Conservation (phyloP, 2,113 vertebrate genomes). For the Syrrhaptes paradoxus region DNA sequence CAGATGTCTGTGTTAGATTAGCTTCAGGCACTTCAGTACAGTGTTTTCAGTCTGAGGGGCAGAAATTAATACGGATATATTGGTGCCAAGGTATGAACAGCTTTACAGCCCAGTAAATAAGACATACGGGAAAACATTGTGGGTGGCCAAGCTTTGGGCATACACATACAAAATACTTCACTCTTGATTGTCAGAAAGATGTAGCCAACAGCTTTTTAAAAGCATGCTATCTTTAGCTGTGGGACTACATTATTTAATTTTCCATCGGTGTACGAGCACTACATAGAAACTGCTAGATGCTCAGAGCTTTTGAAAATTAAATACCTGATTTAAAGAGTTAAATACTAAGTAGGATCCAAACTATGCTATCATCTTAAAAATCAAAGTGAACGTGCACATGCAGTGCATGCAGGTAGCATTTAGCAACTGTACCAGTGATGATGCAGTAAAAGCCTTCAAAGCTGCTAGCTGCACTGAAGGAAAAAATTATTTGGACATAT, state of each 20-base stretch:
- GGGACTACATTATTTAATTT: neutral
- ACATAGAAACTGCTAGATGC: neutral
- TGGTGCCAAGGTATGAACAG: neutral
- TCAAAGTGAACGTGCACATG: too few species aligned
- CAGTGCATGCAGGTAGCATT: neutral
- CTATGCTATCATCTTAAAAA: neutral
- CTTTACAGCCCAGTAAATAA: neutral
- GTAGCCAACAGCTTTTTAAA: neutral
- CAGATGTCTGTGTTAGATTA: neutral
- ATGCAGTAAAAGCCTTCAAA: neutral
- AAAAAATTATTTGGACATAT: fast-evolving
- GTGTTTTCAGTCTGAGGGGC: neutral
- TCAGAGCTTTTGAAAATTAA: neutral
- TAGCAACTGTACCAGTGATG: too few species aligned
- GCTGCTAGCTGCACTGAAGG: fast-evolving
- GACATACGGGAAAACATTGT: neutral
- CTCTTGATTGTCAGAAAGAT: neutral
- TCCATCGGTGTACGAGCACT: neutral
- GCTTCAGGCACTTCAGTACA: neutral
- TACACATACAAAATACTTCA: neutral
- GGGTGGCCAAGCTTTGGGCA: neutral
- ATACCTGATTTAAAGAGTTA: neutral
- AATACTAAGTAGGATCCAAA: neutral
- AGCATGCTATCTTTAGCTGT: neutral
- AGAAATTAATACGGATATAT: neutral